These are phyloP conservation scores for Oophaga pumilio DNA, from an alignment of 2,113 vertebrate genomes.

Conservation along the genomic window DNA sequence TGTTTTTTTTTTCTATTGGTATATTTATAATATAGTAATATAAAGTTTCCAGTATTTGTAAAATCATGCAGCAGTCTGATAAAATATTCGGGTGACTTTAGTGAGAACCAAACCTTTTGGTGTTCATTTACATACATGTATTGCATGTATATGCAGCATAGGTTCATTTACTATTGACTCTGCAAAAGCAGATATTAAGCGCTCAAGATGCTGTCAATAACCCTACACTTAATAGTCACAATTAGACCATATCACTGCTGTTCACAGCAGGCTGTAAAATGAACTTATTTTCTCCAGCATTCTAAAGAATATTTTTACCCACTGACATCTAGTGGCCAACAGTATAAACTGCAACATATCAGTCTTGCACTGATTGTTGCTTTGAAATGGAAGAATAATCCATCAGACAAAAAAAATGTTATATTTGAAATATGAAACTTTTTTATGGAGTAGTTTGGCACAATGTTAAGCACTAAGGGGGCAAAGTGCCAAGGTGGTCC, in stretches of 20 bases:
- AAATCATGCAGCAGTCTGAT: too few species aligned
- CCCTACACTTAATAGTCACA: background rate
- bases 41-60: too few species aligned
- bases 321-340: conserved; percentile 5
- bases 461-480: background rate
- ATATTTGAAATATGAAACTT: background rate
- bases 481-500: background rate
- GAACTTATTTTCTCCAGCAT: background rate
- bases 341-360: background rate
- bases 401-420: background rate
- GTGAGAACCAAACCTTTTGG: too few species aligned
- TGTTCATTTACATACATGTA: too few species aligned
- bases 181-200: background rate
- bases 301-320: background rate
- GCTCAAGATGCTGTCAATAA: background rate
- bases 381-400: background rate
- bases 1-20: too few species aligned
- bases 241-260: background rate
- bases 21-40: too few species aligned
- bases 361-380: background rate
- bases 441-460: background rate
- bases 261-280: conserved; percentile 1
- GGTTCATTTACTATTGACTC: background rate
- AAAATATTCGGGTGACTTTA: too few species aligned
- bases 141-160: background rate